Evolutionary conservation across 2,113 vertebrate species (phyloP).

Genomic region (Noturus placidus): DNA sequence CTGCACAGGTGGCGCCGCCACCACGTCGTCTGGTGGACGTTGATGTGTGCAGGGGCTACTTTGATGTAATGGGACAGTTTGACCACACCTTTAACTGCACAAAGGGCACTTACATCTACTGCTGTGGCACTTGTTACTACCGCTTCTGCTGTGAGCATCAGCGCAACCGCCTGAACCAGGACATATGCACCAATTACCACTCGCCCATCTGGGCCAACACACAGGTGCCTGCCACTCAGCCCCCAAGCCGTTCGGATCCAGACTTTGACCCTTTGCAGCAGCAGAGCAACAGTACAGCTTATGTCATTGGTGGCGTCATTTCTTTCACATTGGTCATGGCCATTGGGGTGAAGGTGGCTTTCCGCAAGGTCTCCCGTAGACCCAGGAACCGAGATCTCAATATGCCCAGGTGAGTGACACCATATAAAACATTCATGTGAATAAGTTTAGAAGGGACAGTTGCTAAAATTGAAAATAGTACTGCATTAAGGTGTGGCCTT

Average conservation of each 20-base stretch:
- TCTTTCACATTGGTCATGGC: slow-evolving; percentile 85
- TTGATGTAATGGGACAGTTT: slow-evolving; percentile 90
- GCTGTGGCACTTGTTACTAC: slow-evolving; percentile 90
- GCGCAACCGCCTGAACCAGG: slow-evolving; percentile 82
- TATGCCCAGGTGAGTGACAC: slow-evolving; percentile 80
- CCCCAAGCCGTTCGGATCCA: slow-evolving; percentile 66
- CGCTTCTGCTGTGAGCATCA: slow-evolving; percentile 91
- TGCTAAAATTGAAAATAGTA: not conserved
- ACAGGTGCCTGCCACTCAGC: slow-evolving; percentile 67
- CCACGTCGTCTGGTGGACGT: slow-evolving; percentile 76
- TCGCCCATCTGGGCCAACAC: slow-evolving; percentile 82
- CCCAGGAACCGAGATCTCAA: slow-evolving; percentile 83
- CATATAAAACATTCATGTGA: not conserved
- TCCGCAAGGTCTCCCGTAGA: slow-evolving; percentile 84
- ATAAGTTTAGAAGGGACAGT: not conserved
- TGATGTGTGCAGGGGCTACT: slow-evolving; percentile 86
- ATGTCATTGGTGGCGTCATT: slow-evolving; percentile 88
- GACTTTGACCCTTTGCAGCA: slow-evolving; percentile 74
- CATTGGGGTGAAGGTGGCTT: slow-evolving; percentile 84
- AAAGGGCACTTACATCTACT: slow-evolving; percentile 85
- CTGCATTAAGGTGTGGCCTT: not conserved
- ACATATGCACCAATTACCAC: slow-evolving; percentile 82
- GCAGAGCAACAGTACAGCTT: slow-evolving; percentile 82
- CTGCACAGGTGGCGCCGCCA: slow-evolving; percentile 72
- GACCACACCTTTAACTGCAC: slow-evolving; percentile 89